A percentile compares a stretch with the other conserved stretches of the same genome.
phyloP scores from a whole-genome alignment of 2,113 vertebrate species.

The Triplophysa rosa region DNA sequence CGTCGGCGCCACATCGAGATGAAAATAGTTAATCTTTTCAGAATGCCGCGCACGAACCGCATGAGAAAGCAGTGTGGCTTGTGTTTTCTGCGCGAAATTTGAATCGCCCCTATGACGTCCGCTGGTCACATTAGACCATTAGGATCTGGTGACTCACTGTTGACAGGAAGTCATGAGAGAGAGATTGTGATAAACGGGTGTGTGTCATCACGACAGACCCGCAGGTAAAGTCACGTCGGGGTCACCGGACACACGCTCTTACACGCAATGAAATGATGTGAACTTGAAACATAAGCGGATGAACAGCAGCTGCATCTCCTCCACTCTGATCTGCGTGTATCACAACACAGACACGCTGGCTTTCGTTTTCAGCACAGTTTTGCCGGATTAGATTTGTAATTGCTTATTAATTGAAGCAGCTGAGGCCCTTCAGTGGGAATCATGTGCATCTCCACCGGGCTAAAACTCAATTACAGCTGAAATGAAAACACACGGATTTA shows the following conservation, averaged over 20 bases:
- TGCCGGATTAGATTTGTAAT: constrained; percentile 13
- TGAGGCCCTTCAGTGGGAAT: neutral
- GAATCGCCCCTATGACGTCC: neutral
- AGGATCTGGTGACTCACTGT: neutral
- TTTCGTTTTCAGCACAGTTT: constrained; percentile 13
- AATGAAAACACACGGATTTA: neutral
- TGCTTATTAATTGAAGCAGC: constrained; percentile 11
- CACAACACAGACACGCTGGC: neutral
- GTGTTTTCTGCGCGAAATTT: too few relatives aligned
- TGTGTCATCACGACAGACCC: neutral
- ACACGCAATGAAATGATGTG: too few relatives aligned
- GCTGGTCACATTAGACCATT: constrained; percentile 2
- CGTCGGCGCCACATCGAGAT: too few relatives aligned
- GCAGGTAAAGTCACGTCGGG: constrained; percentile 55
- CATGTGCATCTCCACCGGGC: neutral
- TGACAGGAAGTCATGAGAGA: constrained; percentile 46
- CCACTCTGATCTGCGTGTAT: neutral
- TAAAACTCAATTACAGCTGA: neutral
- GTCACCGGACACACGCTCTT: neutral
- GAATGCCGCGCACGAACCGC: too few relatives aligned
- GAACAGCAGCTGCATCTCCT: too few relatives aligned
- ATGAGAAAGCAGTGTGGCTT: too few relatives aligned
- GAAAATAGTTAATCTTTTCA: too few relatives aligned
- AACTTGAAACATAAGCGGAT: too few relatives aligned
- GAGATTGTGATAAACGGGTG: constrained; percentile 56